These are phyloP conservation scores for Crypturellus undulatus DNA, from an alignment of 2,113 vertebrate species.

Conservation along the genomic window DNA sequence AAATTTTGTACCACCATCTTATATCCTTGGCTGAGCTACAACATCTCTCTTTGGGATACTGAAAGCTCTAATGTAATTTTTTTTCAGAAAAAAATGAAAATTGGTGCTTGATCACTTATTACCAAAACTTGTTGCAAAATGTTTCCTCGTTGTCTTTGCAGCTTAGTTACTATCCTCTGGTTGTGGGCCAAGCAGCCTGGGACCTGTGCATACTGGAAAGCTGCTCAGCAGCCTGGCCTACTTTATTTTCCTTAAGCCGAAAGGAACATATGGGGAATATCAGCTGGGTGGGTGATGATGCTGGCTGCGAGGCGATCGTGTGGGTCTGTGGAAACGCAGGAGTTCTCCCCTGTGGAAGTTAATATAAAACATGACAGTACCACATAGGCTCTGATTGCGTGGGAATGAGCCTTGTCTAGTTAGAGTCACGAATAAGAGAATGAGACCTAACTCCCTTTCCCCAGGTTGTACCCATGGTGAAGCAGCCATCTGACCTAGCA, in stretches of 20 bases:
- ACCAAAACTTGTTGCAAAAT: background rate
- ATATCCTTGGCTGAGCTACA: background rate
- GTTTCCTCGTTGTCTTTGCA: background rate
- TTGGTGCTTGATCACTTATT: background rate
- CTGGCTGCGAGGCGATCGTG: background rate
- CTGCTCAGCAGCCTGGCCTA: background rate
- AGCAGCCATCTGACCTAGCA: background rate
- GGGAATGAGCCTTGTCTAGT: background rate
- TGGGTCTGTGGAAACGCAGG: background rate
- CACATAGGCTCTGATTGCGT: background rate
- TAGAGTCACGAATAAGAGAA: no score
- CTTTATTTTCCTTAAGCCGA: background rate
- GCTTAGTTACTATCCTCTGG: background rate
- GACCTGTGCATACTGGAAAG: fast-evolving
- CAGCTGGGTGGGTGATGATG: background rate
- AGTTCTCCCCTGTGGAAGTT: background rate
- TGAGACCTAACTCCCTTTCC: background rate
- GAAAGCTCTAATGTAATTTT: background rate
- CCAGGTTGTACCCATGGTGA: background rate
- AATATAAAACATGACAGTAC: background rate
- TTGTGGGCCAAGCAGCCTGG: background rate
- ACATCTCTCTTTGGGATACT: background rate
- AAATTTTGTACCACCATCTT: background rate
- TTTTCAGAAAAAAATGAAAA: background rate
- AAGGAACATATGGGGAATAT: background rate